These are phyloP conservation scores for Drosophila pullipes DNA, from an alignment of 2,888 invertebrate species.

Conservation along the genomic window DNA sequence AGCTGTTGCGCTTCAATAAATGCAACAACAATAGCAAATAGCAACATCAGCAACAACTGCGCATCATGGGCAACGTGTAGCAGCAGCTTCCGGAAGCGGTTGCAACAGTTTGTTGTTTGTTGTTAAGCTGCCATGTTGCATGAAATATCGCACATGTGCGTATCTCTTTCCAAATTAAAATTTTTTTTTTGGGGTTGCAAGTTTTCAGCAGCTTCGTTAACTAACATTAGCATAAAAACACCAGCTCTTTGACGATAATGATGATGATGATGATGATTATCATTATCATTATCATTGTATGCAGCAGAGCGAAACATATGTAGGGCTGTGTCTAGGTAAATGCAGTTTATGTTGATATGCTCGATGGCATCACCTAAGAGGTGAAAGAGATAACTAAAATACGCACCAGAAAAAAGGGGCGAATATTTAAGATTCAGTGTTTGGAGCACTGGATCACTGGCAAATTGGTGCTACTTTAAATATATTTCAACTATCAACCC, in stretches of 20 bases:
- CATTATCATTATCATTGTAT: slow-evolving; percentile 32
- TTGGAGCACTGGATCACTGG: slow-evolving; percentile 1
- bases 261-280: slow-evolving; percentile 9
- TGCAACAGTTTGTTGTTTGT: slow-evolving; percentile 51
- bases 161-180: slow-evolving; percentile 44
- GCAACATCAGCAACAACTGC: slow-evolving; percentile 28
- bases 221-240: slow-evolving; percentile 40
- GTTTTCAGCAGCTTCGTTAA: slow-evolving; percentile 27
- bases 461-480: neutral
- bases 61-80: slow-evolving; percentile 47
- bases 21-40: slow-evolving; percentile 32
- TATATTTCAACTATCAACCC: neutral
- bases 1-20: slow-evolving; percentile 72
- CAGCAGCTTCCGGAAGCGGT: slow-evolving; percentile 64
- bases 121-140: slow-evolving; percentile 55
- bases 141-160: slow-evolving; percentile 59
- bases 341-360: slow-evolving; percentile 61
- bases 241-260: slow-evolving; percentile 11
- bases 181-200: slow-evolving; percentile 2
- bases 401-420: slow-evolving; percentile 18
- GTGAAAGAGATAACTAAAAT: slow-evolving; percentile 30
- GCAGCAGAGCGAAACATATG: slow-evolving; percentile 69
- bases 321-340: slow-evolving; percentile 42
- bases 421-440: neutral
- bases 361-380: slow-evolving; percentile 48